Base-by-base conservation (phyloP, 2,888 invertebrate species). In the Drosophila kanekoi region DNA sequence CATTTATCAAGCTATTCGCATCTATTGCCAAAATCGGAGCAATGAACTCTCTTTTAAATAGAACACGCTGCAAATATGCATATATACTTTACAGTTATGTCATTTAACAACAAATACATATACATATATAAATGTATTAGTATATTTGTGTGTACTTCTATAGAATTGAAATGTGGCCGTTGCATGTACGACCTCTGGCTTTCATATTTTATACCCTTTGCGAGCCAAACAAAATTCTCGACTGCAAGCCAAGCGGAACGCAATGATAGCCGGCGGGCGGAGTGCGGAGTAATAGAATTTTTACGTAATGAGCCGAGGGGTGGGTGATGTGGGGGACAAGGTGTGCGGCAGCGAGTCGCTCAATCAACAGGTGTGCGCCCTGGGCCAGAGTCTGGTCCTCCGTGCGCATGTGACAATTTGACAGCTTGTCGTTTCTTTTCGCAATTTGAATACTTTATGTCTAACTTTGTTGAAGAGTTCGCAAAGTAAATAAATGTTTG, bases 231-330 rank as follows among this genome's bases (percentile, higher is more conserved):
- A 41, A 64, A 75, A 75, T 72, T 72, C 63, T 58, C 53, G 64
- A 47, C 45, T 48, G 54, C 32, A 54, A 56, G 13, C 75, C 64
- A 69, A 69, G 77, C 73, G 77, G 48, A 77, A 77, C 77, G 23
- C 45, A 43, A 71, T 43, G 37, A 45, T 38, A 9, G 20, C 32
- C 16, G n/a, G 16, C 13, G 40, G 6, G 3, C 18, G 20, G 32
- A 23, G 35, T 10, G 14, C 4, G 37, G 18, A 47, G 37, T 3
- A 32, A 41, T 44, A 49, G 43, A 56, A 43, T 52, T 20, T 32
- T 20, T 18, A 20, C 23, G 3, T 33, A 43, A 35, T 45, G 14
- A 51, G 23, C 23, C 8, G 10, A 2, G 18, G 14, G 23, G 11
- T n/a, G 45, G 5, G n/a, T n/a, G n/a, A n/a, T n/a, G n/a, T n/a